Percentiles rank a stretch among this genome's conserved stretches.
Evolutionary conservation across 2,797 vertebrate genomes (phyloP).

Genomic region (Phalloptychus januarius): DNA sequence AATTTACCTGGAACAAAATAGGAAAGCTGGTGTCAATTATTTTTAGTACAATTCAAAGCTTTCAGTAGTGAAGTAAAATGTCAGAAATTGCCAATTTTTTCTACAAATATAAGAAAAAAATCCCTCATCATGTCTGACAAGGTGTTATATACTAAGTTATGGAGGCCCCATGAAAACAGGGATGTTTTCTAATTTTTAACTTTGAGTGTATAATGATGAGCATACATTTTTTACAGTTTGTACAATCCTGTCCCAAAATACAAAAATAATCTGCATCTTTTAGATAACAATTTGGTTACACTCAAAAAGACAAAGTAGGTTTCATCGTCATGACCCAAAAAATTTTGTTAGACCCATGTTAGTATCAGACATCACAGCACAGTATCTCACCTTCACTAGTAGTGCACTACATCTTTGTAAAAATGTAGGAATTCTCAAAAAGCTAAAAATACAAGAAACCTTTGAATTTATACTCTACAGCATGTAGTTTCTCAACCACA

Average conservation of each 20-base stretch:
- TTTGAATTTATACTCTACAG: constrained; percentile 55
- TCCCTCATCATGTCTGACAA: constrained; percentile 24
- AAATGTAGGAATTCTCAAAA: constrained; percentile 73
- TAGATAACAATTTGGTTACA: constrained; percentile 86
- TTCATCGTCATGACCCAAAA: constrained; percentile 66
- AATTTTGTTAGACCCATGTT: constrained; percentile 70
- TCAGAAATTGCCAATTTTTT: constrained; percentile 15
- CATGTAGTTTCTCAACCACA: constrained; percentile 69
- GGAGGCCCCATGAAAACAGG: constrained; percentile 70
- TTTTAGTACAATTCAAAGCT: constrained; percentile 16
- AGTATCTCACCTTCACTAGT: constrained; percentile 71
- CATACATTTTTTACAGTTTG: constrained; percentile 82
- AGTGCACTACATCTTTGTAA: constrained; percentile 72
- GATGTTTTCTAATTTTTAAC: constrained; percentile 71
- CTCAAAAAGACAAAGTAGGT: constrained; percentile 78
- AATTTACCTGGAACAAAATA: constrained; percentile 27
- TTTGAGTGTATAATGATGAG: constrained; percentile 74
- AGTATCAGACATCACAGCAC: constrained; percentile 77
- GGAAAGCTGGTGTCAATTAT: constrained; percentile 16
- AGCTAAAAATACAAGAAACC: constrained; percentile 71
- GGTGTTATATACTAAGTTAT: constrained; percentile 44
- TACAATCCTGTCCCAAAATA: constrained; percentile 84
- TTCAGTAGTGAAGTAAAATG: constrained; percentile 37
- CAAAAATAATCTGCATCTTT: constrained; percentile 86
- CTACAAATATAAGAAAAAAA: constrained; percentile 35